A percentile compares a stretch with the other conserved stretches of the same genome.
phyloP scores from a whole-genome alignment of 2,113 vertebrate species.

The Phoxinus phoxinus region DNA sequence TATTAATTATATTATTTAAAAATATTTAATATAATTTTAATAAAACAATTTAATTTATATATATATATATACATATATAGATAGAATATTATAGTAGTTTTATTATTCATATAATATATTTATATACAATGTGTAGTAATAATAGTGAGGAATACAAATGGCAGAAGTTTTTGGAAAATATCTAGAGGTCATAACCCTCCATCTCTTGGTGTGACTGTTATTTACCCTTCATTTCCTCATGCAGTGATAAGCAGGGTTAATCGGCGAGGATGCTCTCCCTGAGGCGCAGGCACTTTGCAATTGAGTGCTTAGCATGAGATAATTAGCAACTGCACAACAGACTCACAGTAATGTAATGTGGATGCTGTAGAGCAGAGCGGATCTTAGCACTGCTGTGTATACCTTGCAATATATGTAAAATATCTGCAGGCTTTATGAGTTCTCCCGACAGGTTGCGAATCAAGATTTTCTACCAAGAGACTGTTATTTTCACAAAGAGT shows the following conservation, averaged over 20 bases:
- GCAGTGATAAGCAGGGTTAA: slow-evolving; percentile 49
- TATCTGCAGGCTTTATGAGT: neutral
- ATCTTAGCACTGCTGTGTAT: neutral
- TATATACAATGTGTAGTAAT: too few relatives aligned
- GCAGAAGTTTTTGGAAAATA: neutral
- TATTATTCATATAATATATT: too few relatives aligned
- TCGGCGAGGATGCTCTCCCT: slow-evolving; percentile 61
- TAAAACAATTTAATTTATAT: neutral
- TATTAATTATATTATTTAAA: neutral
- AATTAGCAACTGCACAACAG: slow-evolving; percentile 65
- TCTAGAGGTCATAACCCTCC: slow-evolving; percentile 7
- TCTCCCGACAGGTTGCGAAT: neutral
- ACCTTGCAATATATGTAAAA: neutral
- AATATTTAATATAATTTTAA: neutral
- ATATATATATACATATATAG: too few relatives aligned
- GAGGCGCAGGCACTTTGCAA: slow-evolving; percentile 60
- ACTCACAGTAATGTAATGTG: slow-evolving; percentile 25
- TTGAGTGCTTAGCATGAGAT: slow-evolving; percentile 60
- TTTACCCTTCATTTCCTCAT: slow-evolving; percentile 5
- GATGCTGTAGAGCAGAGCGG: slow-evolving; percentile 12
- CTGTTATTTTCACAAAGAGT: neutral
- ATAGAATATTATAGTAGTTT: too few relatives aligned
- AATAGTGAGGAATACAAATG: too few relatives aligned
- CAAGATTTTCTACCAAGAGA: neutral
- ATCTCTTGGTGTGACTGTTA: slow-evolving; percentile 25